Evolutionary conservation across 1,140 invertebrate species (phyloP), one percentile per base, ranked within the genome.

Genomic region (Drosophila tani): DNA sequence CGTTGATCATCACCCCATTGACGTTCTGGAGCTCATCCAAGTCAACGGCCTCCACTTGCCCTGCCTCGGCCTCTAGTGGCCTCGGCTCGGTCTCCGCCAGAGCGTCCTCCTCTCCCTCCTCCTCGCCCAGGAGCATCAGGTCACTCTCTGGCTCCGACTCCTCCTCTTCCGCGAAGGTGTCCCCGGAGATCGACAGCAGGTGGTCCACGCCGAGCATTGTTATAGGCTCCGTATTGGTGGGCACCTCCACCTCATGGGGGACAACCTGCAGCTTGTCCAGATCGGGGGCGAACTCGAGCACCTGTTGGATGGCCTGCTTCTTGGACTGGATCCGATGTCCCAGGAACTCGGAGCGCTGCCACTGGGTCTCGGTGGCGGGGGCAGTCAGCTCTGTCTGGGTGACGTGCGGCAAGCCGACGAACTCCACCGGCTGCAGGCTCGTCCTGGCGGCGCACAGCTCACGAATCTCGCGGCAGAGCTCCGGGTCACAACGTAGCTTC

Each of bases 381-480:
- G 9, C 32, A 2, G 58, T 41, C 41, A 82, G 17, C 35, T 92
- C 91, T 21, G 53, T 5, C 27, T 82, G 59, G 0, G 69, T 53
- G 5, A 91, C 29, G 11, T 71, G 21, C 2, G 91, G 77, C 12
- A 92, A 24, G 5, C 82, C 91, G 3, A 86, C 45, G n/a, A 86
- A 74, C 29, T 79, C 82, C 24, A 82, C 15, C 0, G 3, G 2
- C 24, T 60, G 49, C 0, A 74, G n/a, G 35, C 58, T 29, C 0
- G 86, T 75, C 15, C 77, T 69, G 0, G 79, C 71, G 14, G 58
- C 49, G 5, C 49, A 55, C 11, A 92, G 7, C n/a, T 81, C 85
- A 0, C 45, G 29, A 2, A 91, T 62, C 11, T 69, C 66, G 0
- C 58, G 57, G 11, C 84, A 81, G 0, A 15, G 53, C 4, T 51